Evolutionary conservation across 2,888 invertebrate species (phyloP).

Genomic region (Molorchus minor): DNA sequence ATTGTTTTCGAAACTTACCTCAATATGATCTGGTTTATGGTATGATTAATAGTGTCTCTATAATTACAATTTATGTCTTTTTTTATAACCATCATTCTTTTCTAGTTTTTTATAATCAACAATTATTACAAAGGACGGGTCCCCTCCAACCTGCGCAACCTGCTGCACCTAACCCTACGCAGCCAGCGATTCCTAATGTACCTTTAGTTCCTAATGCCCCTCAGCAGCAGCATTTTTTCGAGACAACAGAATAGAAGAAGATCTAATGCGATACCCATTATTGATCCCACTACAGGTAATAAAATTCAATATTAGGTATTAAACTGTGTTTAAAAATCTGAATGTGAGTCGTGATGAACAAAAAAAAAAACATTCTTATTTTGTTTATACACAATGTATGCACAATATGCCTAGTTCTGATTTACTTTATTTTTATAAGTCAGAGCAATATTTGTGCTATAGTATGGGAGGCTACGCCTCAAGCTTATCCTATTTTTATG

Average conservation of each 20-base stretch:
- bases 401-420: constrained; percentile 17
- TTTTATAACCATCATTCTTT: too few species aligned
- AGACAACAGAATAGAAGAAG: constrained; percentile 36
- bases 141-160: constrained; percentile 37
- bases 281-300: constrained; percentile 59
- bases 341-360: background rate
- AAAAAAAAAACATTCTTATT: background rate
- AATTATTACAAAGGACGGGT: constrained; percentile 28
- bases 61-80: too few species aligned
- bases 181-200: constrained; percentile 37
- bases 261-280: constrained; percentile 57
- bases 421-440: constrained; percentile 6
- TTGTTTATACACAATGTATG: background rate
- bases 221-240: constrained; percentile 41
- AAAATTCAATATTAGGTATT: background rate
- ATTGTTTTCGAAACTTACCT: too few species aligned
- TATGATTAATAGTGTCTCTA: too few species aligned
- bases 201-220: constrained; percentile 28
- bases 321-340: background rate
- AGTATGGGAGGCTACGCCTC: constrained; percentile 23
- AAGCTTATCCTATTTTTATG: background rate
- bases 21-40: too few species aligned
- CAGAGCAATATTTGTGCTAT: constrained; percentile 8
- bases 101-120: constrained; percentile 20
- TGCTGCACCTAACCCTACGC: constrained; percentile 46